These are phyloP conservation scores for Drosophila yooni DNA, from an alignment of 2,888 invertebrate species.

Conservation along the genomic window DNA sequence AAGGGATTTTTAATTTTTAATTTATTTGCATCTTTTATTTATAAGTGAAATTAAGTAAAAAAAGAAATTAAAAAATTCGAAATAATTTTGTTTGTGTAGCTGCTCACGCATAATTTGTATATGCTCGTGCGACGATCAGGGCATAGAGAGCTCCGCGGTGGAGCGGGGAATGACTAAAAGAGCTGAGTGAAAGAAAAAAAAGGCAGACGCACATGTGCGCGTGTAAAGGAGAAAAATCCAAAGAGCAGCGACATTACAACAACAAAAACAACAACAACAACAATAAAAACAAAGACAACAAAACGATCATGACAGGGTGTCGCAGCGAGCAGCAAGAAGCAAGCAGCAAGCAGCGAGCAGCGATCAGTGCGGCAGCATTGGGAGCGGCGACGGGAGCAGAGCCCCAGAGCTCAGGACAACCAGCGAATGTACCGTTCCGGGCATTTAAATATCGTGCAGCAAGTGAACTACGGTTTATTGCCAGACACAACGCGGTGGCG, in stretches of 20 bases:
- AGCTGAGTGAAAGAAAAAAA: conserved; percentile 10
- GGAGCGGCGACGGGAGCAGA: conserved; percentile 42
- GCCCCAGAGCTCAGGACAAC: conserved; percentile 53
- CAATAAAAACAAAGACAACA: conserved; percentile 17
- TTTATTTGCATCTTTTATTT: too few relatives aligned
- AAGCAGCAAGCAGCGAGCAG: not conserved
- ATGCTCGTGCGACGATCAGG: conserved; percentile 33
- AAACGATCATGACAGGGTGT: conserved; percentile 62
- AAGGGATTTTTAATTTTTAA: too few relatives aligned
- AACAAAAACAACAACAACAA: conserved; percentile 27
- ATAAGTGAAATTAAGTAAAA: too few relatives aligned
- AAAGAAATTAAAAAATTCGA: not conserved
- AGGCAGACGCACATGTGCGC: conserved; percentile 66
- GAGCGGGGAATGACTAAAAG: conserved; percentile 22
- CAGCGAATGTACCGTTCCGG: conserved; percentile 63
- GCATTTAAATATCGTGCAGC: conserved; percentile 83
- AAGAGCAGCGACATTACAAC: conserved; percentile 40
- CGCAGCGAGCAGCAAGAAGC: conserved; percentile 22
- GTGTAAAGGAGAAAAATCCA: conserved; percentile 53
- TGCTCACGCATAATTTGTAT: conserved; percentile 58
- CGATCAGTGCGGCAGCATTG: not conserved
- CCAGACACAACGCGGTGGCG: conserved; percentile 82
- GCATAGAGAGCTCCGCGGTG: conserved; percentile 6
- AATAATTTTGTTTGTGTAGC: conserved; percentile 11
- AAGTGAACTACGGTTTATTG: conserved; percentile 82